phyloP scores from a whole-genome alignment of 2,888 invertebrate species.

The Caenorhabditis sp. region DNA sequence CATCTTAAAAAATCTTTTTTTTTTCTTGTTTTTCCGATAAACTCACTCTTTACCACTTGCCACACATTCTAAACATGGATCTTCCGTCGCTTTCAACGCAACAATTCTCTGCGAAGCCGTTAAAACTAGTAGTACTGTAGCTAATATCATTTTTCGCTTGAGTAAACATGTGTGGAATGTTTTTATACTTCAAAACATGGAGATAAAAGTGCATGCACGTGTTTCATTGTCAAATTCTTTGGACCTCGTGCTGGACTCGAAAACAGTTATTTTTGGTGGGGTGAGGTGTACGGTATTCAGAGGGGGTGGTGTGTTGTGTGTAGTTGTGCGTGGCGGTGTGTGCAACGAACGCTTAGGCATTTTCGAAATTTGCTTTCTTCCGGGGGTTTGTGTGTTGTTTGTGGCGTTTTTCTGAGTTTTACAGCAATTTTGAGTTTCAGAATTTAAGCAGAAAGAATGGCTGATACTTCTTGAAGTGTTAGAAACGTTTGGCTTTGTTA shows the following conservation, averaged over 20 bases:
- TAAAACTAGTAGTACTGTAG: neutral
- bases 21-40: neutral
- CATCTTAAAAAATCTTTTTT: constrained; percentile 1
- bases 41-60: neutral
- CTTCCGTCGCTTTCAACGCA: constrained; percentile 11
- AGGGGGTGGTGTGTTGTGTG: constrained; percentile 3
- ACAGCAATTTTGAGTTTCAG: neutral
- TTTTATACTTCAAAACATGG: constrained; percentile 6
- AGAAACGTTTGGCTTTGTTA: too few relatives aligned
- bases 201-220: neutral
- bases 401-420: neutral
- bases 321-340: constrained; percentile 23
- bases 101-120: neutral
- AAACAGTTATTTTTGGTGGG: constrained; percentile 5
- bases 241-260: neutral
- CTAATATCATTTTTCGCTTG: neutral
- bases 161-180: constrained; percentile 10
- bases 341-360: constrained; percentile 3
- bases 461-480: too few relatives aligned
- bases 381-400: neutral
- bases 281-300: constrained; percentile 13
- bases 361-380: constrained; percentile 20
- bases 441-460: too few relatives aligned
- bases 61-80: constrained; percentile 17
- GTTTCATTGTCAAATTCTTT: constrained; percentile 4